These are phyloP conservation scores for Oreotragus oreotragus DNA, from an alignment of 2,113 vertebrate genomes.

Conservation along the genomic window DNA sequence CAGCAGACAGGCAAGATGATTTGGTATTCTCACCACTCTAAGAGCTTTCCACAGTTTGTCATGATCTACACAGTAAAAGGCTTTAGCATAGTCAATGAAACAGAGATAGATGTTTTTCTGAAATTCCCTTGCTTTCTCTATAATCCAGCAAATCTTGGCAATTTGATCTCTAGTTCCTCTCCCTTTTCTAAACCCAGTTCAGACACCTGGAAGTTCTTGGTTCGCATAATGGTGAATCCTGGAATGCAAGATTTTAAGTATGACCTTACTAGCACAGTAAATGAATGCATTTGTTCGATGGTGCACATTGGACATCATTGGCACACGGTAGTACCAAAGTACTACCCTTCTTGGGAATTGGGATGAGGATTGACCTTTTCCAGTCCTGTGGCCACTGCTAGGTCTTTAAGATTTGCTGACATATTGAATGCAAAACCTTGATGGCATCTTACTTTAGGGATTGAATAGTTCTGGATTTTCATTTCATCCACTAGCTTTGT, in stretches of 20 bases:
- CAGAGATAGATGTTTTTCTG: background rate
- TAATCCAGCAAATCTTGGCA: background rate
- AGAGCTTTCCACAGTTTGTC: background rate
- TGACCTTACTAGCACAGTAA: background rate
- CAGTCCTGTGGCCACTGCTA: background rate
- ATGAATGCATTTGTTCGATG: background rate
- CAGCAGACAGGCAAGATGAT: background rate
- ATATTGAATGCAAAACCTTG: background rate
- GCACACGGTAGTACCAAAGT: too few relatives aligned
- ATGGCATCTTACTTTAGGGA: background rate
- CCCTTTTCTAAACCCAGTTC: background rate
- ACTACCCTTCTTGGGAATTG: background rate
- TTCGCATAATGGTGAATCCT: background rate
- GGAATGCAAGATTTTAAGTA: background rate
- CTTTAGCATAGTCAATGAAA: background rate
- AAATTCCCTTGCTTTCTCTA: background rate
- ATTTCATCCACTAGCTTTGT: background rate
- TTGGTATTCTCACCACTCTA: background rate
- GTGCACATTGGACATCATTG: background rate
- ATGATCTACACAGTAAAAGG: background rate
- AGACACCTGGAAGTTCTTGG: background rate
- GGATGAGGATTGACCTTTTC: background rate
- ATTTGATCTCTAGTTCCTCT: background rate
- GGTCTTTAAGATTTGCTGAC: background rate
- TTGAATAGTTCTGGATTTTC: background rate